Evolutionary conservation across 2,113 vertebrate genomes (phyloP).

Genomic region (Gymnobelideus leadbeateri): DNA sequence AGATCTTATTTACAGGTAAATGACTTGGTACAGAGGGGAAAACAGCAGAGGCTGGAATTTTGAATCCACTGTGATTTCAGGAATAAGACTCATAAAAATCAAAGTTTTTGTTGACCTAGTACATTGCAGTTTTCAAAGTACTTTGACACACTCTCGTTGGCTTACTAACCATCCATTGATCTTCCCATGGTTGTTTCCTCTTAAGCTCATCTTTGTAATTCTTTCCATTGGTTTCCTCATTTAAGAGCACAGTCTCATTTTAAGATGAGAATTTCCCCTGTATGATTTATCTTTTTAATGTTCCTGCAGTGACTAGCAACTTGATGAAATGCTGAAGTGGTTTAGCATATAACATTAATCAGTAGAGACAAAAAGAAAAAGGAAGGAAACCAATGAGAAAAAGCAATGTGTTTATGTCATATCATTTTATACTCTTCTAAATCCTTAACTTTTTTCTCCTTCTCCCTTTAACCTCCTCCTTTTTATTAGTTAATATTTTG

Average conservation of each 20-base stretch:
- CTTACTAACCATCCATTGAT: constrained; percentile 5
- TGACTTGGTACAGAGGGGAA: not conserved
- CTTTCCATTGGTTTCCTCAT: constrained; percentile 62
- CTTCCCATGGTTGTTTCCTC: constrained; percentile 27
- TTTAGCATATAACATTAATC: constrained; percentile 70
- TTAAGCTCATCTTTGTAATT: constrained; percentile 25
- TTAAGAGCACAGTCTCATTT: constrained; percentile 51
- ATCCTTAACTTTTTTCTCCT: not conserved
- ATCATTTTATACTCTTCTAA: not conserved
- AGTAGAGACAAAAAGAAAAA: constrained; percentile 31
- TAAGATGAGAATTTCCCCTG: constrained; percentile 37
- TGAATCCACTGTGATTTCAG: constrained; percentile 4
- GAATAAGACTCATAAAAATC: not conserved
- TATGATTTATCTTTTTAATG: constrained; percentile 68
- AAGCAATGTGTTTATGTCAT: not conserved
- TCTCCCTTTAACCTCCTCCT: not conserved
- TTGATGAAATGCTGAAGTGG: constrained; percentile 65
- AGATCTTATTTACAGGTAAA: not conserved
- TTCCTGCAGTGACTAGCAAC: constrained; percentile 67
- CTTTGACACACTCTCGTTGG: not conserved
- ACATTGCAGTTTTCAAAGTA: not conserved
- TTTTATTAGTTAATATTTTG: not conserved
- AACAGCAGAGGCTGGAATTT: not conserved
- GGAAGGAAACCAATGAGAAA: not conserved
- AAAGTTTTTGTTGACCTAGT: not conserved